Base-by-base conservation (phyloP, 2,888 invertebrate species). In the Leucophora obtusa region DNA sequence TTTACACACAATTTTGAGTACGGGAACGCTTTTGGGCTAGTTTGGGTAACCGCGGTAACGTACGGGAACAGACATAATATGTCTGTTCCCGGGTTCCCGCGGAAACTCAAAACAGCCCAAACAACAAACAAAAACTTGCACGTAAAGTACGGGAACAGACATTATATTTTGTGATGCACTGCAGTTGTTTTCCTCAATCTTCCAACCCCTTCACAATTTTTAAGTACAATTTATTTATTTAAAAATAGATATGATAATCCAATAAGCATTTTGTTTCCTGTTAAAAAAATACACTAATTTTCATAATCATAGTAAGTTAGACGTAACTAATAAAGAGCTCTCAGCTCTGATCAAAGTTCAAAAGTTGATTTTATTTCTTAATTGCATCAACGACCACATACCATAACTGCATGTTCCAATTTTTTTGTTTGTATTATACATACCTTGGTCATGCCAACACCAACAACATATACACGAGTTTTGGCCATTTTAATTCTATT, bases 381-480 rank as follows among this genome's bases (percentile, higher is more conserved):
- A 28, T 7, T 28, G 28, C 6, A 28, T 28, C 6, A 28, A 28
- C n/a, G n/a, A n/a, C n/a, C n/a, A n/a, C n/a, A 28, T 28, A 28
- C 21, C n/a, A n/a, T n/a, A n/a, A 21, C 21, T 21, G 4, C 21
- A 21, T 3, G 21, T 24, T 24, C 5, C 8, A 21, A 21, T 24
- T 14, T 54, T 28, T 2, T 35, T 50, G 24, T 43, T n/a, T 69
- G 28, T 72, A 21, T 28, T 35, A 38, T 75, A 87, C 86, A 89
- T 91, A 94, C 94, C 92, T 98, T 98, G 82, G 98, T 98, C 98
- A 98, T 98, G 83, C 98, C 98, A 84, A 98, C 98, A 83, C 98
- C 98, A 86, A 98, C 93, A 70, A 98, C 97, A 91, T 93, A 98
- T 68, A 97, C 97, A 91, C 92, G 85, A 63, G 85, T 86, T 83